Evolutionary conservation across 1,140 invertebrate species (phyloP).

Genomic region (Drosophila ambigua): DNA sequence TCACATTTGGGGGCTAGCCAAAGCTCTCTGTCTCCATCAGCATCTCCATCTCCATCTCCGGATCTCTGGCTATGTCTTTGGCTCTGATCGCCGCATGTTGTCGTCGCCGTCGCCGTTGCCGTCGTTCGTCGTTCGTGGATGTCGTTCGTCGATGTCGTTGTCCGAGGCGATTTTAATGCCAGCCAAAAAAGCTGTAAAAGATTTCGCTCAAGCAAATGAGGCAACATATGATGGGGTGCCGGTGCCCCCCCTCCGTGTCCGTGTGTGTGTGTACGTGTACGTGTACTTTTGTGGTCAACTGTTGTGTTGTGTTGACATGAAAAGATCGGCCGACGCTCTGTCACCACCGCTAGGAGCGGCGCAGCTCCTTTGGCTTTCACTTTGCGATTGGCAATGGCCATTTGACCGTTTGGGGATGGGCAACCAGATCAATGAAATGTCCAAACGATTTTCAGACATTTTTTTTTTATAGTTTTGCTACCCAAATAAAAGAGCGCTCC

Average conservation of each 20-base stretch:
- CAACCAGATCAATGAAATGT: no score
- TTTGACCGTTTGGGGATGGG: no score
- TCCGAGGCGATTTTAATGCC: constrained; percentile 60
- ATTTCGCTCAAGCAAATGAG: constrained; percentile 68
- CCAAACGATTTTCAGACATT: no score
- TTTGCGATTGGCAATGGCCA: no score
- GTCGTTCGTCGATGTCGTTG: constrained; percentile 17
- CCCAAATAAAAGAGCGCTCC: no score
- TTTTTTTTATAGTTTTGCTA: no score
- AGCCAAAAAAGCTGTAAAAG: constrained; percentile 70
- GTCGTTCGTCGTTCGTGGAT: background rate
- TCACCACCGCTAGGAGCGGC: constrained; percentile 6
- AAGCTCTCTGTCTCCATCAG: background rate
- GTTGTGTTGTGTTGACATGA: constrained; percentile 21
- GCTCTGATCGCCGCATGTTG: constrained; percentile 66
- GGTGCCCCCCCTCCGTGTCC: background rate
- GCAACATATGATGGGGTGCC: constrained; percentile 9
- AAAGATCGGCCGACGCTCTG: constrained; percentile 21
- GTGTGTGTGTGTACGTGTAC: constrained; percentile 9
- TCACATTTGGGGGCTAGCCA: constrained; percentile 12
- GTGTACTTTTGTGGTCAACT: constrained; percentile 13
- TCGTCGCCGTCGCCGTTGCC: constrained; percentile 19
- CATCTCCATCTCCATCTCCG: constrained; percentile 13
- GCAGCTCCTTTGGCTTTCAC: no score
- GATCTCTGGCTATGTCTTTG: background rate